Percentiles rank a stretch among this genome's conserved stretches.
phyloP scores from a whole-genome alignment of 2,113 vertebrate species.

The Eira barbara region DNA sequence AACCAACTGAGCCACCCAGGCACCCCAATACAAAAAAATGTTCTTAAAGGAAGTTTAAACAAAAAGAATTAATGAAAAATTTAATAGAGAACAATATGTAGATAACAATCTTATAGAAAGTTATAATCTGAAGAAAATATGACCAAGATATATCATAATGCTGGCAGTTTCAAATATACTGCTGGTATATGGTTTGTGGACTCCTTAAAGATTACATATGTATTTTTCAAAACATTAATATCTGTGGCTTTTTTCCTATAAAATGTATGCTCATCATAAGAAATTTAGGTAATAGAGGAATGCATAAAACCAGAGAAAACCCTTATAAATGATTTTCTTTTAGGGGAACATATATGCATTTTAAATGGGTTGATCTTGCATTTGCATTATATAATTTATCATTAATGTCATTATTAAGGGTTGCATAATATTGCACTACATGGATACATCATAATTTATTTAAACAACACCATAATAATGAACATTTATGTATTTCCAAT shows the following conservation, averaged over 20 bases:
- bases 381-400: conserved; percentile 22
- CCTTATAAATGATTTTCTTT: conserved; percentile 22
- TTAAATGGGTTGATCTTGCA: not conserved
- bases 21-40: not conserved
- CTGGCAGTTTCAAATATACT: conserved; percentile 12
- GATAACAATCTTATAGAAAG: conserved; percentile 3
- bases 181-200: not conserved
- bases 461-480: not conserved
- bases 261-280: not conserved
- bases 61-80: conserved; percentile 16
- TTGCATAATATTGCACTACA: not conserved
- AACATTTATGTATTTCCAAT: not conserved
- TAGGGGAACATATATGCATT: not conserved
- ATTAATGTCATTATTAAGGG: not conserved
- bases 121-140: conserved; percentile 27
- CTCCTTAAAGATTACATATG: not conserved
- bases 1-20: not conserved
- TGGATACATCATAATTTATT: not conserved
- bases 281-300: not conserved
- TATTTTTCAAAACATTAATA: not conserved
- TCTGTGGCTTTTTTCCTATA: not conserved
- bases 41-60: conserved; percentile 1
- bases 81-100: conserved; percentile 22
- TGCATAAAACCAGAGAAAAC: not conserved
- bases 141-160: not conserved